phyloP scores from a whole-genome alignment of 92 coral and sea anemone species.

The Porites divaricata region DNA sequence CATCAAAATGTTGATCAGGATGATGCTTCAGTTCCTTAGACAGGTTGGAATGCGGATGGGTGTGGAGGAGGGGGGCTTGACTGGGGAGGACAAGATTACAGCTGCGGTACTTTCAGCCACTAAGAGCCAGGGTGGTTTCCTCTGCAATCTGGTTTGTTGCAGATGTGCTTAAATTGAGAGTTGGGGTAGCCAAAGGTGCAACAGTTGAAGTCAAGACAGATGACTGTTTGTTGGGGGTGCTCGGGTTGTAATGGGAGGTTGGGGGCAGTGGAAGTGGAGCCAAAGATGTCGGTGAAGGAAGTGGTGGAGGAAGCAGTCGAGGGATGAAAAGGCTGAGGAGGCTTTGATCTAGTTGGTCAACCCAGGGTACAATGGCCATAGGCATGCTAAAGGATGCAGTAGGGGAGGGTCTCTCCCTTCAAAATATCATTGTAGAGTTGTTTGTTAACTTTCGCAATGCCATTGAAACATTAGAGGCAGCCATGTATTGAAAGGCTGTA shows the following conservation, averaged over 20 bases:
- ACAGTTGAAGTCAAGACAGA: neutral
- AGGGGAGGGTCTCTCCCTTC: too few species aligned
- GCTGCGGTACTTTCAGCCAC: neutral
- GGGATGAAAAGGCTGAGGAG: neutral
- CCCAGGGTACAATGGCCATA: neutral
- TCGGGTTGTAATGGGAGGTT: neutral
- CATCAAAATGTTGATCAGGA: neutral
- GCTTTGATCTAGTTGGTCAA: neutral
- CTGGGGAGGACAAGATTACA: neutral
- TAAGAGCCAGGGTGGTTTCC: neutral
- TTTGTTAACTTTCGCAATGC: neutral
- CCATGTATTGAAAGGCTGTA: neutral
- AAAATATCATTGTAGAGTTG: too few species aligned
- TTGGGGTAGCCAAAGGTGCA: neutral
- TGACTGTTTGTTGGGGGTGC: neutral
- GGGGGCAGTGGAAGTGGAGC: neutral
- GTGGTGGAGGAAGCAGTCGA: neutral
- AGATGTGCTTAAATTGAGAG: too few species aligned
- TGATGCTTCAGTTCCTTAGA: neutral
- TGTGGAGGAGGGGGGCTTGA: neutral
- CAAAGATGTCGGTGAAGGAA: neutral
- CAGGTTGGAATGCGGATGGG: neutral
- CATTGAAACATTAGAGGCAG: neutral
- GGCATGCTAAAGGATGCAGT: neutral
- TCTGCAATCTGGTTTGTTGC: too few species aligned